Percentiles rank a stretch among this genome's conserved stretches.
Evolutionary conservation across 2,888 invertebrate species (phyloP).

Genomic region (Stomorhina lunata): DNA sequence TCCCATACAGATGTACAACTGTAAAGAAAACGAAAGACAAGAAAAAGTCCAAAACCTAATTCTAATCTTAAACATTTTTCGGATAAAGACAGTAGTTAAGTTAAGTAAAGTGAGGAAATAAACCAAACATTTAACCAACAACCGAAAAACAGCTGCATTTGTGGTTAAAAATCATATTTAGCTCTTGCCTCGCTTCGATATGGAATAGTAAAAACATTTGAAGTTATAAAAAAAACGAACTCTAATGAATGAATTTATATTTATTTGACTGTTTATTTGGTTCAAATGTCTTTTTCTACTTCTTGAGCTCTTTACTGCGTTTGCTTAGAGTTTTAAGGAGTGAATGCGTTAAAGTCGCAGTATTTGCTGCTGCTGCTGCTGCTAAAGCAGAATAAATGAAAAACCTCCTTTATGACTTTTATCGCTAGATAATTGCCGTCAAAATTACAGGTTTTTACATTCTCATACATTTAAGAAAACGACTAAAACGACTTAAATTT

Average conservation of each 20-base stretch:
- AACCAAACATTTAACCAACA: conserved; percentile 21
- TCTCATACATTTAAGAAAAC: conserved; percentile 54
- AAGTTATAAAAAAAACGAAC: conserved; percentile 25
- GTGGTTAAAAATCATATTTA: conserved; percentile 31
- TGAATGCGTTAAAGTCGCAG: conserved; percentile 25
- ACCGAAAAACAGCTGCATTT: conserved; percentile 62
- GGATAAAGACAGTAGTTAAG: conserved; percentile 14
- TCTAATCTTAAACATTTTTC: conserved; percentile 53
- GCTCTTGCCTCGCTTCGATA: conserved; percentile 9
- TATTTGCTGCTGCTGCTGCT: conserved; percentile 13
- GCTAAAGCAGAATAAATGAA: conserved; percentile 55
- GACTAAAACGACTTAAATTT: conserved; percentile 67
- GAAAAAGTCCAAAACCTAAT: not conserved
- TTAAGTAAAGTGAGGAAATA: conserved; percentile 51
- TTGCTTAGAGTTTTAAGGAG: not conserved
- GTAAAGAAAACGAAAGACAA: not conserved
- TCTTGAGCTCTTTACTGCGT: not conserved
- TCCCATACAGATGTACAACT: conserved; percentile 9
- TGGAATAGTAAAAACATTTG: not conserved
- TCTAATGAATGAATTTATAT: conserved; percentile 56
- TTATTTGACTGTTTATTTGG: not conserved
- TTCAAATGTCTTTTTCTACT: not conserved
- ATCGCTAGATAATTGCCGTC: conserved; percentile 76
- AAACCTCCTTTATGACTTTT: conserved; percentile 73
- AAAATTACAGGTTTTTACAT: conserved; percentile 73